Evolutionary conservation across 2,888 invertebrate species (phyloP).

Genomic region (Cryptus armator): DNA sequence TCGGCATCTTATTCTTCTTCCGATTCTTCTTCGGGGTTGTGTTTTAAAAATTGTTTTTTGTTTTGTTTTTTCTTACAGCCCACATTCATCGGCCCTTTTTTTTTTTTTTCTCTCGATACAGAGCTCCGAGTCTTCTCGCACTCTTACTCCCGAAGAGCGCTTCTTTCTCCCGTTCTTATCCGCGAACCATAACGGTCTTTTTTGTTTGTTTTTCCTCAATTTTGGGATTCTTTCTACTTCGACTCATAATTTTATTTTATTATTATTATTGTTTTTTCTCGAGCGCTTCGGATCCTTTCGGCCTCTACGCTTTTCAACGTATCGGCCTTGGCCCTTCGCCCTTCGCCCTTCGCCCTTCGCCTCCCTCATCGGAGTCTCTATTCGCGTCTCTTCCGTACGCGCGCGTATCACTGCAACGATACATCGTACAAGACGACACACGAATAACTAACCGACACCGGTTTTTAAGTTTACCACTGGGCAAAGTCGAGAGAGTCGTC

Average conservation of each 20-base stretch:
- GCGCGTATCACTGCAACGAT: conserved; percentile 48
- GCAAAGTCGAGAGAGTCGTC: too few relatives aligned
- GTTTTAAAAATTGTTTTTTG: not conserved
- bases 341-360: conserved; percentile 69
- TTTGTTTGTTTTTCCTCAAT: conserved; percentile 2
- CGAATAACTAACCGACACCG: conserved; percentile 15
- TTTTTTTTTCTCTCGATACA: conserved; percentile 15
- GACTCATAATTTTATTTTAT: not conserved
- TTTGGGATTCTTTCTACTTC: conserved; percentile 44
- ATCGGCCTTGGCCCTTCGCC: conserved; percentile 68
- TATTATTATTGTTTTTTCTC: conserved; percentile 21
- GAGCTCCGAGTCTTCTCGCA: not conserved
- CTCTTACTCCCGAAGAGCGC: conserved; percentile 20
- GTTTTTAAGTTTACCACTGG: too few relatives aligned
- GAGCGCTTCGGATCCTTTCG: conserved; percentile 40
- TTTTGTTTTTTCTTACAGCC: conserved; percentile 33
- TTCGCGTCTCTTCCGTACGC: conserved; percentile 47
- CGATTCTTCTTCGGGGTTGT: not conserved
- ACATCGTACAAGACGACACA: conserved; percentile 36
- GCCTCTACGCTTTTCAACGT: conserved; percentile 59
- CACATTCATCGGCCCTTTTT: conserved; percentile 39
- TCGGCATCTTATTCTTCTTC: conserved; percentile 36
- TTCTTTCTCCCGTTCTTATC: conserved; percentile 41
- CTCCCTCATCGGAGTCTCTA: conserved; percentile 44
- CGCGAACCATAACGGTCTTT: conserved; percentile 32